Evolutionary conservation across 2,888 invertebrate genomes (phyloP).

Genomic region (Dryomyza anilis): DNA sequence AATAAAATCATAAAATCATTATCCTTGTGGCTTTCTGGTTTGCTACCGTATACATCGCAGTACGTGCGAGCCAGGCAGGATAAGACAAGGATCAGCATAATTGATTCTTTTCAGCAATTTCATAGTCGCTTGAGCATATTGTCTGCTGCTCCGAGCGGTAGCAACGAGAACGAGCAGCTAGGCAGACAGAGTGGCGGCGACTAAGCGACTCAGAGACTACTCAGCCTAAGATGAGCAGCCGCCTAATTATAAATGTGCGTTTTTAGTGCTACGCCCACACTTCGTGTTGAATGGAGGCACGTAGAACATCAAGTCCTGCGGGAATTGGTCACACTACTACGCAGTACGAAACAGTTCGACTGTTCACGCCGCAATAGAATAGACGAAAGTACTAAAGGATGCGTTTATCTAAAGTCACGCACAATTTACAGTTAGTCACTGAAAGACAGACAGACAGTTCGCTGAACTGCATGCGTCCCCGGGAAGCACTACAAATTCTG

Average conservation of each 20-base stretch:
- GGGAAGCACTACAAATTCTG: too few species aligned
- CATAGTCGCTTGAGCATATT: slow-evolving; percentile 38
- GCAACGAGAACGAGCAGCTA: not conserved
- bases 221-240: slow-evolving; percentile 13
- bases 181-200: not conserved
- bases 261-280: slow-evolving; percentile 15
- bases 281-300: not conserved
- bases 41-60: not conserved
- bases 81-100: slow-evolving; percentile 37
- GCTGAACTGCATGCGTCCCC: not conserved
- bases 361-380: slow-evolving; percentile 16
- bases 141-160: slow-evolving; percentile 13
- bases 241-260: slow-evolving; percentile 2
- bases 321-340: slow-evolving; percentile 9
- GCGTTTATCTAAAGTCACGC: slow-evolving; percentile 11
- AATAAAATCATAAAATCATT: slow-evolving; percentile 11
- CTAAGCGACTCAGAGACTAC: not conserved
- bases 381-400: slow-evolving; percentile 12
- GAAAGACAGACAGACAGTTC: not conserved
- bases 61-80: not conserved
- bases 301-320: slow-evolving; percentile 9
- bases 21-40: slow-evolving; percentile 1
- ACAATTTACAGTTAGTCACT: slow-evolving; percentile 19
- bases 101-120: slow-evolving; percentile 37
- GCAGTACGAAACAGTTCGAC: too few species aligned